Evolutionary conservation across 2,888 invertebrate species (phyloP).

Genomic region (Nephrotoma appendiculata): DNA sequence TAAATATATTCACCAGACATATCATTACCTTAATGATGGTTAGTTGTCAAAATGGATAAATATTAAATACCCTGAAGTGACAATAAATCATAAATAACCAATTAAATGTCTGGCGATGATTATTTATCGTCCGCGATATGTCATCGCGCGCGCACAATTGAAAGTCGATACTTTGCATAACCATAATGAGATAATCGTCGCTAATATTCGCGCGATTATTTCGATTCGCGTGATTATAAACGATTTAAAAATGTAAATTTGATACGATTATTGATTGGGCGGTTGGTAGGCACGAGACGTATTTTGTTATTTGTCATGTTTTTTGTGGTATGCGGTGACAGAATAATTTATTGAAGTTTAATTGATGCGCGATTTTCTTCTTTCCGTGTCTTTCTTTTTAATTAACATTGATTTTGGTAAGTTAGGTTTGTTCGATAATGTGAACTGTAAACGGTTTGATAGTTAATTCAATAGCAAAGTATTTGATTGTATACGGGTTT

Average conservation of each 20-base stretch:
- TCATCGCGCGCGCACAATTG: not conserved
- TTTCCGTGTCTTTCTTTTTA: not conserved
- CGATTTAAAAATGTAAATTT: not conserved
- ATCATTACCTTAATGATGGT: not conserved
- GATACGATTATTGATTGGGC: not conserved
- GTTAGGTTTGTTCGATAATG: no score
- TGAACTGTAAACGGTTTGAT: no score
- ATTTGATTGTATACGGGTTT: no score
- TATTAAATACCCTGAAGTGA: not conserved
- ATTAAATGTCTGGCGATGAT: not conserved
- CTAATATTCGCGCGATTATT: not conserved
- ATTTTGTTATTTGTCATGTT: not conserved
- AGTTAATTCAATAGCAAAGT: no score
- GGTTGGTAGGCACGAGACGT: not conserved
- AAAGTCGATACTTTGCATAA: not conserved
- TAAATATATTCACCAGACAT: not conserved
- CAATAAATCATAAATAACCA: not conserved
- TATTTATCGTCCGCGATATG: not conserved
- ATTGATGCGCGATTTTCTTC: not conserved
- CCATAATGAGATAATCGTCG: not conserved
- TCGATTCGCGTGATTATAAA: not conserved
- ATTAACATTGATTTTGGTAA: not conserved
- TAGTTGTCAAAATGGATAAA: not conserved
- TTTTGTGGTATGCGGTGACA: not conserved
- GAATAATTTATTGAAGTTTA: not conserved